Base-by-base conservation (phyloP, 2,888 invertebrate genomes). In the Hirtodrosophila alboralis region DNA sequence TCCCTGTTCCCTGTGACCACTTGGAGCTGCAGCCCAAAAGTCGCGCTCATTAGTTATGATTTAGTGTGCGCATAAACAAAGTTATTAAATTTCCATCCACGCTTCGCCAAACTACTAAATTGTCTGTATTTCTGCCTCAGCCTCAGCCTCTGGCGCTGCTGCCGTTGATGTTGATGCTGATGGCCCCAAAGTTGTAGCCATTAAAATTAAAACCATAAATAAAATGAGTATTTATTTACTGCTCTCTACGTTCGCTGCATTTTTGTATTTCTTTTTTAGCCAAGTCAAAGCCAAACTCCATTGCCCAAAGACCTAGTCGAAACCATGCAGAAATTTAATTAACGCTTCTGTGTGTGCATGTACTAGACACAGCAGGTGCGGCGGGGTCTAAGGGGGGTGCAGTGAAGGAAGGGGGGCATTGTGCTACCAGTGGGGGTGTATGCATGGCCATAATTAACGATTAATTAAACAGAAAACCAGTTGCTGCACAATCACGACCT, bases 171-270 rank as follows among this genome's bases (percentile, higher is more conserved):
- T 16, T 69, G 58, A 34, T 70, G 71, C 37, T 65, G 69, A 71
- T 69, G 69, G 72, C 60, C 76, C 66, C 79, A 68, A 81, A 84
- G 79, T 84, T 79, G 79, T 79, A 74, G 81, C 84, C 81, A 81
- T 81, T 84, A 81, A 81, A 81, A 81, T 81, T 83, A 81, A 85
- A 81, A 85, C 86, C 86, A 81, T 81, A 81, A 81, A 81, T 81
- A 79, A 81, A 85, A 81, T 83, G 83, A 85, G 85, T 85, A 81
- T 81, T 81, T 81, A 81, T 81, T 81, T 85, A 85, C 75, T 84
- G 64, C 57, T 33, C 59, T n/a, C n/a, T n/a, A n/a, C 74, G 69
- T 69, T 73, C 30, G 76, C 60, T 76, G 75, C 76, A 75, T 62
- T 76, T 71, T n/a, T n/a, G n/a, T n/a, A n/a, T n/a, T n/a, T n/a